These are phyloP conservation scores for Macaria notata DNA, from an alignment of 2,888 invertebrate genomes.

Conservation along the genomic window DNA sequence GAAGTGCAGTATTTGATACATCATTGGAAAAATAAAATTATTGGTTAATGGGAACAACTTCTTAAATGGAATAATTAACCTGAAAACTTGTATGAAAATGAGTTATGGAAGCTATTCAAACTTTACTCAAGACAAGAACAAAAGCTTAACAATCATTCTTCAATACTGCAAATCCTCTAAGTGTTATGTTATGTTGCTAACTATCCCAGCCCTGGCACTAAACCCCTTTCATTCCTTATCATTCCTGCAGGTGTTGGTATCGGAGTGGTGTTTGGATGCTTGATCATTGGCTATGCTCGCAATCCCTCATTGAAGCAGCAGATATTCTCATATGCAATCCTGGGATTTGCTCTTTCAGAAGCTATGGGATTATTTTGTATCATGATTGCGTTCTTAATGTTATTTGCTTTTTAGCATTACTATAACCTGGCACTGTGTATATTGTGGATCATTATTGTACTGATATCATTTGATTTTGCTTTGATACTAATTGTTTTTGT, in stretches of 20 bases:
- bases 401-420: constrained; percentile 92
- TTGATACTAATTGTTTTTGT: constrained; percentile 33
- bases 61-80: background rate
- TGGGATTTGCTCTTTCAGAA: constrained; percentile 98
- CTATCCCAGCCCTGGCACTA: constrained; percentile 20
- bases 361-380: constrained; percentile 99
- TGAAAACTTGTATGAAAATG: too few relatives aligned
- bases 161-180: background rate
- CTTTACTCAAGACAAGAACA: too few relatives aligned
- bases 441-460: constrained; percentile 38
- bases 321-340: constrained; percentile 98
- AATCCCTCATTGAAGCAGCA: constrained; percentile 99
- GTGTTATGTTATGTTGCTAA: constrained; percentile 3
- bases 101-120: too few relatives aligned
- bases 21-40: background rate
- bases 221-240: constrained; percentile 35
- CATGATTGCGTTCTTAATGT: constrained; percentile 98
- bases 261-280: constrained; percentile 97
- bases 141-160: background rate
- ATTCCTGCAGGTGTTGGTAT: constrained; percentile 93
- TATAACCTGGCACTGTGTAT: constrained; percentile 55
- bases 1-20: constrained; percentile 25
- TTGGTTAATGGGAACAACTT: background rate
- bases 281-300: constrained; percentile 97
- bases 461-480: constrained; percentile 37